Evolutionary conservation across 1,140 invertebrate species (phyloP).

Genomic region (Cyrtorhinus lividipennis): DNA sequence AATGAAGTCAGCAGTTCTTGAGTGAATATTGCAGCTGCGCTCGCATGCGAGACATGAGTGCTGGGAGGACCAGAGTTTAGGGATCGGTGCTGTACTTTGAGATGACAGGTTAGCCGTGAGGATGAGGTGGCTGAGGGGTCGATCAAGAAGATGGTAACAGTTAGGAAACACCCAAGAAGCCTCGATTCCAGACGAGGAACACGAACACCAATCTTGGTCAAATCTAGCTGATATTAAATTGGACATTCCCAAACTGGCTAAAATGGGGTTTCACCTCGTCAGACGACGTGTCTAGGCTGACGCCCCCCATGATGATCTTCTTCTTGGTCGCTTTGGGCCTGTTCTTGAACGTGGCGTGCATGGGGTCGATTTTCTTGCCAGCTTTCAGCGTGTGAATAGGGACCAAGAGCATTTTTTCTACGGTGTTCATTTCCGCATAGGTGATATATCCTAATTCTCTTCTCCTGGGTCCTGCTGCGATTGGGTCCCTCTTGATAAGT

Average conservation of each 20-base stretch:
- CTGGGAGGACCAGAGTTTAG: background rate
- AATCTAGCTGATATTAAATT: too few species aligned
- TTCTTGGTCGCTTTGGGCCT: conserved; percentile 72
- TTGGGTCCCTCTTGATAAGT: conserved; percentile 85
- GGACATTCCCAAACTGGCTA: conserved; percentile 77
- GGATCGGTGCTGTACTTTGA: too few species aligned
- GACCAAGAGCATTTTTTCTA: conserved; percentile 76
- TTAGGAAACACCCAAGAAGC: too few species aligned
- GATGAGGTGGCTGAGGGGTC: too few species aligned
- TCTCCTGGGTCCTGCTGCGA: conserved; percentile 76
- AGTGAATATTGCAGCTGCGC: too few species aligned
- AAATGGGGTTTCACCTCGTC: conserved; percentile 86
- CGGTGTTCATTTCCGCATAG: conserved; percentile 73
- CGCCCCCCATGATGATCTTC: conserved; percentile 83
- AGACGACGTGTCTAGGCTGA: conserved; percentile 78
- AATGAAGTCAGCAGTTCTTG: background rate
- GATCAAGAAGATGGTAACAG: too few species aligned
- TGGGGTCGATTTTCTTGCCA: conserved; percentile 88
- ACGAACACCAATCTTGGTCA: too few species aligned
- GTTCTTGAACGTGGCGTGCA: conserved; percentile 82
- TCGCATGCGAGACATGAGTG: background rate
- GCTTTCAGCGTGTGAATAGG: conserved; percentile 75
- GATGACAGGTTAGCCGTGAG: too few species aligned
- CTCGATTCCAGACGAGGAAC: too few species aligned
- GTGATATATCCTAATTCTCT: conserved; percentile 88